A percentile compares a stretch with the other conserved stretches of the same genome.
Conservation (phyloP, 2,888 invertebrate species). For the Barypeithes pellucidus region DNA sequence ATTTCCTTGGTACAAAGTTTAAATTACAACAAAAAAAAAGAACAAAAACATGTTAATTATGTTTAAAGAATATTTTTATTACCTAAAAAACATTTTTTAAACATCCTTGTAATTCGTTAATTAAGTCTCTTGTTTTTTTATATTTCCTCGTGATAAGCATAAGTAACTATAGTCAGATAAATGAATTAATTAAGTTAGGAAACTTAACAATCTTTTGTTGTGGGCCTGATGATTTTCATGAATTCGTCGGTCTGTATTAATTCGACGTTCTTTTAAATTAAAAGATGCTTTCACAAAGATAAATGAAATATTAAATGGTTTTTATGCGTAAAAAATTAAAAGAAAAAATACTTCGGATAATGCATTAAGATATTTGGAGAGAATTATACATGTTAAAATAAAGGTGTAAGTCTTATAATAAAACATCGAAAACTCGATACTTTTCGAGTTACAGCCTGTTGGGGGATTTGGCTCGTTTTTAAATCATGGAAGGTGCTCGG, state of each 20-base stretch:
- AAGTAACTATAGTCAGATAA: neutral
- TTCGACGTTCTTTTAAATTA: too few species aligned
- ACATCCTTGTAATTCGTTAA: neutral
- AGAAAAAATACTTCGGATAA: too few species aligned
- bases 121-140: neutral
- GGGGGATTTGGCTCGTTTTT: too few species aligned
- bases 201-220: neutral
- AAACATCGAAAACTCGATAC: too few species aligned
- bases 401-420: too few species aligned
- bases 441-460: too few species aligned
- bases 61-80: too few species aligned
- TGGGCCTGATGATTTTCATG: neutral
- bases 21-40: neutral
- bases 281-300: constrained; percentile 2
- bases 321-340: too few species aligned
- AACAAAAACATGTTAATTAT: neutral
- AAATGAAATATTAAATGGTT: neutral
- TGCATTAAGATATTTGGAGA: too few species aligned
- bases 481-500: too few species aligned
- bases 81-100: neutral
- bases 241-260: neutral
- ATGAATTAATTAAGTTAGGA: neutral
- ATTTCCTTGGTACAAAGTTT: neutral
- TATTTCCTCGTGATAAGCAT: neutral
- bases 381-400: too few species aligned